phyloP scores from a whole-genome alignment of 2,888 invertebrate genomes.

The Lamproptera curius region DNA sequence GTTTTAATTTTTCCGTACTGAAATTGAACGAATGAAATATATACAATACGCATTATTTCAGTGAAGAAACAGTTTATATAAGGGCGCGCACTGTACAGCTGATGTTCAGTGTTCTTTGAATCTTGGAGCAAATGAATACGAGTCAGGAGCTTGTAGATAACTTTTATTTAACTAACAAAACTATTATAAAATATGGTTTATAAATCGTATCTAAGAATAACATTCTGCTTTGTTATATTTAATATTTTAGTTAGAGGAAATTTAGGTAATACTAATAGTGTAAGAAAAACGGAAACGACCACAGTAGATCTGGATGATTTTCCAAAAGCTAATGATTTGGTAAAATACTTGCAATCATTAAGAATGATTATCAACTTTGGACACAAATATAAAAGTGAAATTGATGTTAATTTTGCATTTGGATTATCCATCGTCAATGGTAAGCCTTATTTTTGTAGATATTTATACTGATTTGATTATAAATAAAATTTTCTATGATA shows the following conservation, averaged over 20 bases:
- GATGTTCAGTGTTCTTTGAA: conserved; percentile 18
- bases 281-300: background rate
- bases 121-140: conserved; percentile 2
- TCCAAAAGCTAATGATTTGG: conserved; percentile 36
- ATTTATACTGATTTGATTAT: conserved; percentile 21
- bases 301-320: conserved; percentile 26
- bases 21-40: background rate
- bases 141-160: conserved; percentile 1
- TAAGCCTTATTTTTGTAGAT: conserved; percentile 28
- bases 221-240: conserved; percentile 7
- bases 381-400: conserved; percentile 29
- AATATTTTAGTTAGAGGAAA: conserved; percentile 5
- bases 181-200: conserved; percentile 8
- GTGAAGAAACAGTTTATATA: conserved; percentile 9
- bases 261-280: conserved; percentile 1
- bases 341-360: conserved; percentile 35
- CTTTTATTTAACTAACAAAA: background rate
- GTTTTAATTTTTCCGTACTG: too few species aligned
- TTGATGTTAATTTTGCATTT: conserved; percentile 44
- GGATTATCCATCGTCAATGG: conserved; percentile 51
- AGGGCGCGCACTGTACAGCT: conserved; percentile 3
- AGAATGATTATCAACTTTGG: conserved; percentile 36
- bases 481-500: conserved; percentile 28
- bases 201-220: conserved; percentile 1
- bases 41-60: conserved; percentile 6